These are phyloP conservation scores for Oegoconia quadripuncta DNA, from an alignment of 2,888 invertebrate genomes.

Conservation along the genomic window DNA sequence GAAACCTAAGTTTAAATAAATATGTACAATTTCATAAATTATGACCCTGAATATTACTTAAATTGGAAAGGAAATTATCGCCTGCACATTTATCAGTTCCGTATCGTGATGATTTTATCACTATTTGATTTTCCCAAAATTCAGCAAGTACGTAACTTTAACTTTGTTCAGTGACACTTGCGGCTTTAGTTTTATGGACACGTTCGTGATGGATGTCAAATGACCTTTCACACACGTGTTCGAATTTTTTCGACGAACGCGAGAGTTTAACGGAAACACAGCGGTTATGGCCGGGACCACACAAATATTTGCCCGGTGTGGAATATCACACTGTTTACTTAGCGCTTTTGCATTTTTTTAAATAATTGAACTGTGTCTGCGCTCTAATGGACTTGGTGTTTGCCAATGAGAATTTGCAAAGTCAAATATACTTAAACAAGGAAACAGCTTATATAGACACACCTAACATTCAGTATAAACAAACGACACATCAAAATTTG, in stretches of 20 bases:
- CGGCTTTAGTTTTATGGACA: conserved; percentile 11
- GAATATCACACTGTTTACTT: conserved; percentile 27
- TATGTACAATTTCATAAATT: too few relatives aligned
- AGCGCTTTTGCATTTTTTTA: conserved; percentile 22
- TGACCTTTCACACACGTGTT: conserved; percentile 20
- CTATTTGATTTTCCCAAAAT: too few relatives aligned
- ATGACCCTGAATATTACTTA: too few relatives aligned
- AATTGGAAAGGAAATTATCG: too few relatives aligned
- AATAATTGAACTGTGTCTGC: conserved; percentile 15
- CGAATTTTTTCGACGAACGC: conserved; percentile 24
- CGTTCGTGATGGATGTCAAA: conserved; percentile 11
- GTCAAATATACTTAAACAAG: conserved; percentile 2
- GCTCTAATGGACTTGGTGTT: conserved; percentile 13
- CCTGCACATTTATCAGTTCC: too few relatives aligned
- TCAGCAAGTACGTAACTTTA: too few relatives aligned
- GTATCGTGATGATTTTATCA: too few relatives aligned
- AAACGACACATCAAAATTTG: too few relatives aligned
- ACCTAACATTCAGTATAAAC: not conserved
- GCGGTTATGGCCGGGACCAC: conserved; percentile 30
- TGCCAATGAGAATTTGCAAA: conserved; percentile 8
- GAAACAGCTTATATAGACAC: not conserved
- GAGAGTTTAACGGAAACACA: conserved; percentile 26
- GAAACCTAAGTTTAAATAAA: too few relatives aligned
- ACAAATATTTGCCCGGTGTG: conserved; percentile 36
- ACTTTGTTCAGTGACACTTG: too few relatives aligned